Conservation (phyloP, 1,140 invertebrate species). For the Euura saliciscinereae region DNA sequence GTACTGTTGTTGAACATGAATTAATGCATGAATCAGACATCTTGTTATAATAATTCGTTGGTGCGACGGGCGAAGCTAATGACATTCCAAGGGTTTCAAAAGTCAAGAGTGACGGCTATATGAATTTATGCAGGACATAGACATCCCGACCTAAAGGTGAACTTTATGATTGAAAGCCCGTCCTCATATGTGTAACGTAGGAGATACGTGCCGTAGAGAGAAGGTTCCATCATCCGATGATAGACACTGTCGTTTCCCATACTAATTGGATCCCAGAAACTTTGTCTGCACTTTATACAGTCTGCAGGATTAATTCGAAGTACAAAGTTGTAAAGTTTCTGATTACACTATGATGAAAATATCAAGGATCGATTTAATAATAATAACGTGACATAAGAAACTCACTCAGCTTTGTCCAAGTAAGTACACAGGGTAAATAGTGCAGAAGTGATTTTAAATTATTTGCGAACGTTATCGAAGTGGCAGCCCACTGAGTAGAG, state of each 20-base stretch:
- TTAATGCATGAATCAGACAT: too few species aligned
- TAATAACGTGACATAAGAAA: not conserved
- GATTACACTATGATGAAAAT: too few species aligned
- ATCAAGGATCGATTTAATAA: too few species aligned
- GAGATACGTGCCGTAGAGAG: not conserved
- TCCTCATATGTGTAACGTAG: not conserved
- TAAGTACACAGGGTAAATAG: not conserved
- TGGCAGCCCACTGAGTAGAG: not conserved
- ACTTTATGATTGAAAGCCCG: not conserved
- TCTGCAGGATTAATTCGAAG: not conserved
- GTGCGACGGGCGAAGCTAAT: too few species aligned
- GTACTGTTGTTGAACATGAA: too few species aligned
- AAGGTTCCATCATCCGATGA: not conserved
- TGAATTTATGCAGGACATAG: too few species aligned
- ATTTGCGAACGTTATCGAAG: not conserved
- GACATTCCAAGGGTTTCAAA: too few species aligned
- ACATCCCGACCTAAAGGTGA: not conserved
- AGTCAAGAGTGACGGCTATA: too few species aligned
- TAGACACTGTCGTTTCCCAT: not conserved
- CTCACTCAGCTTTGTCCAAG: not conserved
- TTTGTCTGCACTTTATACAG: not conserved
- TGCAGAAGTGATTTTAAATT: not conserved
- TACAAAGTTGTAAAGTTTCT: too few species aligned
- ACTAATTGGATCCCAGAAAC: not conserved
- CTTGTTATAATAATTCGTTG: too few species aligned